Base-by-base conservation (phyloP, 1,140 invertebrate species). In the Drosophila littoralis region DNA sequence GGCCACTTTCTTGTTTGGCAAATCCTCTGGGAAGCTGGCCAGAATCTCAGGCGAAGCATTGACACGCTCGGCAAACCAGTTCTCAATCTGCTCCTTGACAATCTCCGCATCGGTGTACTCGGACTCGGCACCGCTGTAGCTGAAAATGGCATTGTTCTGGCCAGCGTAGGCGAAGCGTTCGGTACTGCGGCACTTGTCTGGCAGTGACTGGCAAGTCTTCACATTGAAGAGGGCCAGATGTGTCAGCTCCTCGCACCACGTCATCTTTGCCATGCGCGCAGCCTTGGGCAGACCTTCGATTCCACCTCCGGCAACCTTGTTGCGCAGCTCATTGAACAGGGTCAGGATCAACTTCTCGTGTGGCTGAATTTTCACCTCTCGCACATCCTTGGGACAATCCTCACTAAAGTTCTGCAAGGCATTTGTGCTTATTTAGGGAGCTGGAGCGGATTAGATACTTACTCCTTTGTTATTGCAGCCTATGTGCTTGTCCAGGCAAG, bases 401-500 rank as follows among this genome's bases (percentile, higher is more conserved):
- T 45, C 59, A 9, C 84, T 89, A 6, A 78, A 88, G 40, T 73
- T 78, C 84, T 88, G 7, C 1, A 15, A 9, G 6, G 7, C 38
- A 13, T 6, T 28, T 2, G 6, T 7, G 9, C 6, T 64, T 45
- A 13, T 0, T 17, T 0, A 6, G 15, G 1, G n/a, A 4, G n/a
- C 2, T n/a, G 8, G 8, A 13, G 13, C 12, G 5, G 7, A 13
- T 15, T 10, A 1, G 7, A 0, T n/a, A 72, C 83, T 80, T 73
- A 88, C 83, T 72, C 83, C 83, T 9, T 88, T 88, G 8, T 88
- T 88, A 12, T 88, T 88, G 67, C 83, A 88, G 59, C 76, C 84
- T n/a, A 88, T 70, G 1, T 88, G 84, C 38, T 89, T 88, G 15
- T 88, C 84, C 61, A 89, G 71, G 4, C 84, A 88, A 0, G 83